Conservation (phyloP, 37 sponge, comb jelly and placozoan species). For the Crambe crambe region DNA sequence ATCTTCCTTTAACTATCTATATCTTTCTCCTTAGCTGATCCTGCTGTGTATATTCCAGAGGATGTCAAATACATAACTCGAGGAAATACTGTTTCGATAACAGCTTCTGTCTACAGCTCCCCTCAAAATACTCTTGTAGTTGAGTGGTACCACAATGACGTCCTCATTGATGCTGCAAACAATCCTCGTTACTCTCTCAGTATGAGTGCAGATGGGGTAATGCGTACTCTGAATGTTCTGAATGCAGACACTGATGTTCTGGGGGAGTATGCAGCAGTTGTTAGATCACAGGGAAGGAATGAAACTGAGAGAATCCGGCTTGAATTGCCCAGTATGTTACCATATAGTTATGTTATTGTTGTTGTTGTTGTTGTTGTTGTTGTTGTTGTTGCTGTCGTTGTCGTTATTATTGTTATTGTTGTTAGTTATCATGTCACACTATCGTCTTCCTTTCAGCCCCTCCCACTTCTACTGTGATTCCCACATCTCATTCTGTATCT, state of each 20-base stretch:
- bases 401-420: too few species aligned
- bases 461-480: slow-evolving; percentile 1
- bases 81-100: not conserved
- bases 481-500: not conserved
- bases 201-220: not conserved
- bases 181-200: not conserved
- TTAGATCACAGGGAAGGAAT: not conserved
- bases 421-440: not conserved
- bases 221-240: not conserved
- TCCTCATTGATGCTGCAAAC: not conserved
- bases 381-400: too few species aligned
- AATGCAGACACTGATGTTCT: not conserved
- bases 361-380: too few species aligned
- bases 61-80: not conserved
- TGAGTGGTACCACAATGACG: not conserved
- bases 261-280: not conserved
- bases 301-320: slow-evolving; percentile 3
- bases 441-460: not conserved
- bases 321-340: not conserved
- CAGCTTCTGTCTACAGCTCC: not conserved
- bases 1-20: not conserved
- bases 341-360: not conserved
- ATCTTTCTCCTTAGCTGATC: slow-evolving; percentile 14
- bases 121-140: not conserved
- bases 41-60: slow-evolving; percentile 3